Base-by-base conservation (phyloP, 2,888 invertebrate species). In the Cyrtodaria siliqua region DNA sequence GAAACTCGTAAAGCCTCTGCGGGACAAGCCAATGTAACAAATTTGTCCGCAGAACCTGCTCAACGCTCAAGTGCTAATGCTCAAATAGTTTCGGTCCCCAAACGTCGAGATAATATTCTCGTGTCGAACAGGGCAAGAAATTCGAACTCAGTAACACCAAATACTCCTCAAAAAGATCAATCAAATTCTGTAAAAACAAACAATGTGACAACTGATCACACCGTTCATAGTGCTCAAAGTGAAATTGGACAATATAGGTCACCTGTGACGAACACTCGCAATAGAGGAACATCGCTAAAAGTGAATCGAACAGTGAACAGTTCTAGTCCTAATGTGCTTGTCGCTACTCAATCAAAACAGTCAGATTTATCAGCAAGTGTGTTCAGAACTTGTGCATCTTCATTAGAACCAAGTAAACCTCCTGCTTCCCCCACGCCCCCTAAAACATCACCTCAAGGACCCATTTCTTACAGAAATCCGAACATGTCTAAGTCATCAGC, bases 321-420 rank as follows among this genome's bases (percentile, higher is more conserved):
- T 47, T 33, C 33, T 33, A 33, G 33, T 33, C 33, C 33, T 33
- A 8, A 4, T 8, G 33, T 33, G 6, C 12, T 12, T 8, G 6
- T 8, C 4, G 33, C 33, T 33, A 8, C 33, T 12, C 33, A 33
- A 33, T 33, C 33, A 33, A 33, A 33, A 33, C 33, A 33, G 33
- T 44, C 44, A 16, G 44, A 44, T 20, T 44, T 44, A 20, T 44
- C 44, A 9, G 50, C 44, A n/a, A 42, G 47, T 77, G 77, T 75
- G 74, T 77, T 77, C 74, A 74, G 64, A 61, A 61, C 64, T 27
- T 59, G 71, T 26, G 60, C 81, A 42, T 81, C 81, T 18, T 78
- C 81, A 24, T 59, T 77, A 62, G 75, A 79, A 61, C 70, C 50
- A 29, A 66, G 57, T 12, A 29, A 61, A 47, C 50, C 53, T 50